Evolutionary conservation across 2,888 invertebrate species (phyloP).

Genomic region (Conomelus anceps): DNA sequence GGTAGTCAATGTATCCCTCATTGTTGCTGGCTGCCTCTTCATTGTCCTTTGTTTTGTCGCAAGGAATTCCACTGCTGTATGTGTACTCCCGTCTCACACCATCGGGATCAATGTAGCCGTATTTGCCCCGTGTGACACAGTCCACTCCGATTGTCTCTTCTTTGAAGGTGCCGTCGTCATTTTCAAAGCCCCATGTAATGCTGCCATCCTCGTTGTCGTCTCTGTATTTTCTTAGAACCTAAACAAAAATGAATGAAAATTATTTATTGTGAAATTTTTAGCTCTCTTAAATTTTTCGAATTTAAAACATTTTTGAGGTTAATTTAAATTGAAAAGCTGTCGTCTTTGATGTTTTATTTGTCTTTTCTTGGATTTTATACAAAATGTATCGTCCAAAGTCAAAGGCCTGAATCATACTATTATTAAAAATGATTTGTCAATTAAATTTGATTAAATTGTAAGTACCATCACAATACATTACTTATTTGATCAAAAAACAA

Average conservation of each 20-base stretch:
- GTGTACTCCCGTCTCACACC: conserved; percentile 73
- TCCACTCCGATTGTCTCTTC: conserved; percentile 75
- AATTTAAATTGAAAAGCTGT: too few species aligned
- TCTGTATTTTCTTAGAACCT: conserved; percentile 52
- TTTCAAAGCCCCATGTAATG: conserved; percentile 83
- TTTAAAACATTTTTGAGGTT: neutral
- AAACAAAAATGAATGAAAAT: conserved; percentile 11
- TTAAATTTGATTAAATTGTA: too few species aligned
- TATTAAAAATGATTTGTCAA: too few species aligned
- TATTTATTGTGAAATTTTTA: too few species aligned
- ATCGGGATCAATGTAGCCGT: conserved; percentile 79
- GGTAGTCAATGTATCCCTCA: conserved; percentile 64
- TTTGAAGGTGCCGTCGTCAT: conserved; percentile 80
- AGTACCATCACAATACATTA: too few species aligned
- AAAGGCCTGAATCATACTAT: too few species aligned
- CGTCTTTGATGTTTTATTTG: too few species aligned
- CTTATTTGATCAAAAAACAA: too few species aligned
- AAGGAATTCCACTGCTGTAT: conserved; percentile 73
- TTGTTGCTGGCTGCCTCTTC: conserved; percentile 34
- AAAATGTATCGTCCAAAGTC: too few species aligned
- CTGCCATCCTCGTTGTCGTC: conserved; percentile 75
- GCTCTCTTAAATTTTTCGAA: neutral
- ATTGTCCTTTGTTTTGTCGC: conserved; percentile 46
- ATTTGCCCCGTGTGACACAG: conserved; percentile 68
- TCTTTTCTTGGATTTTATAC: too few species aligned